Evolutionary conservation across 2,888 invertebrate species (phyloP), one percentile per base, ranked within the genome.

Genomic region (Cryptosula pallasiana): DNA sequence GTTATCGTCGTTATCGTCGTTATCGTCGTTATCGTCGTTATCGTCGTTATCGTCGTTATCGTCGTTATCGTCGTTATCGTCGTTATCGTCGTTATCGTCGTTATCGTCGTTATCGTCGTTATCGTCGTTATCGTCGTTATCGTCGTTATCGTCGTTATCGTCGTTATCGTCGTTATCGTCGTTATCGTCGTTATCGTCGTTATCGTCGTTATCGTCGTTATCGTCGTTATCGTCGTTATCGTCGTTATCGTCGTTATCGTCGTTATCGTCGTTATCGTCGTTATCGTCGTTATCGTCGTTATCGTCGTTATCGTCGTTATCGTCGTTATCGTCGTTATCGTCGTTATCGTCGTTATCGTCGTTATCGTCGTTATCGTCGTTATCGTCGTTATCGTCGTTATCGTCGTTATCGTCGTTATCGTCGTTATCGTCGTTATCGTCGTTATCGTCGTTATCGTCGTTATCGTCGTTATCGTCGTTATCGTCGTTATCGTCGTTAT

Each of bases 221-320:
- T 72, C 71, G 29, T 72, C 71, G 29, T 72, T n/a, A 35, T 72
- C 72, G 20, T 72, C 29, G 54, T 72, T 71, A 29, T 72, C 72
- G 34, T 72, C 71, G 29, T 29, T 16, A n/a, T 72, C 71, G 23
- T 72, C 71, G 29, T 72, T 71, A 71, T 72, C 72, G 29, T 72
- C 35, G 54, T 72, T 29, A 35, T 72, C 72, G 20, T 72, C 27
- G 29, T 72, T 34, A 34, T 72, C 71, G 29, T 72, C 71, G 29
- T 72, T 34, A 25, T 72, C 71, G 29, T 72, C 72, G 34, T 72
- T 34, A 34, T 72, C 72, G 29, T 72, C 71, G 23, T 72, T 34
- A 34, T 72, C 71, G 34, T 72, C 72, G 34, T 72, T 20, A n/a
- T 69, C 16, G 69, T 71, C 71, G 29, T 71, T 69, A 27, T 71